phyloP scores from a whole-genome alignment of 2,888 invertebrate genomes.

The Enchytraeus crypticus region DNA sequence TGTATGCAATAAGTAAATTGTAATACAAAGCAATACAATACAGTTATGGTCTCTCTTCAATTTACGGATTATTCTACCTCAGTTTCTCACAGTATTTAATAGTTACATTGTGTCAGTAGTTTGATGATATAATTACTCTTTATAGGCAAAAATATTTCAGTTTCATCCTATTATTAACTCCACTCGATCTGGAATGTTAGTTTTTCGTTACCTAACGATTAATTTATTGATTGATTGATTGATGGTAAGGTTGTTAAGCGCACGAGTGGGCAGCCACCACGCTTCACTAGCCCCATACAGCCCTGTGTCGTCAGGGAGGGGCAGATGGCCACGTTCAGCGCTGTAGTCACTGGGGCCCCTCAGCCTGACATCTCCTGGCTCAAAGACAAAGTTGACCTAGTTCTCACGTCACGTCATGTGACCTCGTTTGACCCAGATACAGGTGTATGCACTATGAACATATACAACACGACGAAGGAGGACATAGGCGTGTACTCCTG shows the following conservation, averaged over 20 bases:
- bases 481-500: constrained; percentile 81
- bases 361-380: constrained; percentile 63
- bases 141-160: no score
- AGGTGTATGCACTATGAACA: constrained; percentile 63
- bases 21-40: no score
- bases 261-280: constrained; percentile 27
- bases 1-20: no score
- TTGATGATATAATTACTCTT: no score
- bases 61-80: no score
- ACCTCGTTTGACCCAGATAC: constrained; percentile 42
- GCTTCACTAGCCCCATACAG: constrained; percentile 28
- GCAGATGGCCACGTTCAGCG: constrained; percentile 65
- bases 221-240: no score
- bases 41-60: no score
- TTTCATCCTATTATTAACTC: no score
- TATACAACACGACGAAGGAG: constrained; percentile 71
- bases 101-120: no score
- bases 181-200: no score
- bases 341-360: constrained; percentile 66
- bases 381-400: constrained; percentile 57
- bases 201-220: no score
- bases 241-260: constrained; percentile 25
- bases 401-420: constrained; percentile 8
- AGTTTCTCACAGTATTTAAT: no score
- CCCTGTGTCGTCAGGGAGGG: constrained; percentile 53